These are phyloP conservation scores for Mustela lutreola DNA, from an alignment of 2,113 vertebrate genomes.

Conservation along the genomic window DNA sequence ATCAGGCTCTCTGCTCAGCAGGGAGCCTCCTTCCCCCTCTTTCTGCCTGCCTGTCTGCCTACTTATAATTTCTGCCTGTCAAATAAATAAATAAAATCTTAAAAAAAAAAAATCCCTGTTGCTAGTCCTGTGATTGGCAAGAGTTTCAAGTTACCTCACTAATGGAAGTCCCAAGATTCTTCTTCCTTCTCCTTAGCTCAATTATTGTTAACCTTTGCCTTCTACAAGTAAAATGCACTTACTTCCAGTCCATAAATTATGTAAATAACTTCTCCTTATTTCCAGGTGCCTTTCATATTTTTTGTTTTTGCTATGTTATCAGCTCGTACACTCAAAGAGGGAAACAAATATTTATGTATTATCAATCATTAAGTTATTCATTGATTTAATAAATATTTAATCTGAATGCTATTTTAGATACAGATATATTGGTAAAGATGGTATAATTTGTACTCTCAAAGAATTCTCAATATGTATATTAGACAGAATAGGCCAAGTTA, in stretches of 20 bases:
- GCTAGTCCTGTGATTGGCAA: not conserved
- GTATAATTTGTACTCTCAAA: not conserved
- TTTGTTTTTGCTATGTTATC: not conserved
- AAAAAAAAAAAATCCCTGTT: constrained; percentile 13
- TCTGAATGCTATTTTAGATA: not conserved
- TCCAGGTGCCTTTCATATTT: constrained; percentile 22
- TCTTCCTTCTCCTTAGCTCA: constrained; percentile 3
- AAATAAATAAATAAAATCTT: too few species aligned
- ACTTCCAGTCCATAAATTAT: constrained; percentile 42
- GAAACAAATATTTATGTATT: not conserved
- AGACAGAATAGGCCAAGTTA: not conserved
- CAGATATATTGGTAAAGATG: not conserved
- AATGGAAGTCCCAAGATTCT: constrained; percentile 28
- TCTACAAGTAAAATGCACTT: constrained; percentile 42
- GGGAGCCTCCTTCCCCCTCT: too few species aligned
- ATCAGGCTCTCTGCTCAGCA: too few species aligned
- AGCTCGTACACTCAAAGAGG: not conserved
- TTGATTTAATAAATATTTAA: not conserved
- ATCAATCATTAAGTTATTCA: not conserved
- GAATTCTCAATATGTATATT: not conserved
- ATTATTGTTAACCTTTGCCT: constrained; percentile 41
- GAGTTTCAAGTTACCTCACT: not conserved
- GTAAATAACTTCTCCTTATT: constrained; percentile 35
- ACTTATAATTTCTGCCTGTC: too few species aligned
- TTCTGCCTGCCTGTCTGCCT: too few species aligned